phyloP scores from a whole-genome alignment of 2,797 vertebrate genomes.

The Melanotaenia trifasciata region DNA sequence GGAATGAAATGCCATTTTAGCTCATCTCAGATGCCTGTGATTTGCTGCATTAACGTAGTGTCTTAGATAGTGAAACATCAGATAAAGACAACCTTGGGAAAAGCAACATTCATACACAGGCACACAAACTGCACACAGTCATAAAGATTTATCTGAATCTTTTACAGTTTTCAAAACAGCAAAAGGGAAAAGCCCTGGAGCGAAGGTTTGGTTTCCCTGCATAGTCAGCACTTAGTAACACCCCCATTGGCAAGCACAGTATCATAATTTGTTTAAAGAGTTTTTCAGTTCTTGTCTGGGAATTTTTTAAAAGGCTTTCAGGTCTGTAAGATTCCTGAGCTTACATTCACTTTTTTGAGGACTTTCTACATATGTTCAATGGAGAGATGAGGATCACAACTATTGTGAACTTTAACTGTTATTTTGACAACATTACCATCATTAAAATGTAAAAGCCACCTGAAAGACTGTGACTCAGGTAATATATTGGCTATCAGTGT shows the following conservation, averaged over 20 bases:
- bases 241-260: too few relatives aligned
- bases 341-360: neutral
- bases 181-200: neutral
- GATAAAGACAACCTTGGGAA: slow-evolving; percentile 2
- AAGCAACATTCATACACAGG: neutral
- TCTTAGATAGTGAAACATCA: slow-evolving; percentile 11
- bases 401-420: too few relatives aligned
- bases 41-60: slow-evolving; percentile 29
- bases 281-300: neutral
- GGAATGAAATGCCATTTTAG: slow-evolving; percentile 30
- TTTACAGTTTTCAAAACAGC: neutral
- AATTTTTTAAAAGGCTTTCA: neutral
- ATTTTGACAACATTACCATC: too few relatives aligned
- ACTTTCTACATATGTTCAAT: too few relatives aligned
- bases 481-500: too few relatives aligned
- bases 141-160: neutral
- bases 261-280: neutral
- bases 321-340: neutral
- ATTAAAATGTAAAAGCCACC: too few relatives aligned
- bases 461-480: too few relatives aligned
- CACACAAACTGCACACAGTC: neutral
- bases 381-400: too few relatives aligned
- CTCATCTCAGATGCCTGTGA: slow-evolving; percentile 25
- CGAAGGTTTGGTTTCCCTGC: neutral
- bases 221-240: neutral